These are phyloP conservation scores for Cirrhinus mrigala DNA, from an alignment of 2,797 vertebrate species.

Conservation along the genomic window DNA sequence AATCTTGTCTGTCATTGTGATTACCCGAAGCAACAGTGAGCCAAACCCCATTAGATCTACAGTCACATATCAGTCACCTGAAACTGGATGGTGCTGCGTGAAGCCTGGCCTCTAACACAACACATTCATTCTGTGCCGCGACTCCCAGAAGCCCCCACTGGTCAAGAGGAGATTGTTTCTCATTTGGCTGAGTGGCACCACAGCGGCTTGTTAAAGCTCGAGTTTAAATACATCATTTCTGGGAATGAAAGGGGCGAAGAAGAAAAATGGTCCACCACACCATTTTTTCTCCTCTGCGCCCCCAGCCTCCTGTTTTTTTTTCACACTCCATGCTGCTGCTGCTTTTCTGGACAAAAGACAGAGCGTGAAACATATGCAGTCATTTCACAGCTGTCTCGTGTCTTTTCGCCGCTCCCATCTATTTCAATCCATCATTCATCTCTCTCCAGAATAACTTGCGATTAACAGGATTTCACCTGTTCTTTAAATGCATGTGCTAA, in stretches of 20 bases:
- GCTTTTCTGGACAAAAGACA: constrained; percentile 44
- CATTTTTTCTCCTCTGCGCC: neutral
- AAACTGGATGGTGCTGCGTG: constrained; percentile 28
- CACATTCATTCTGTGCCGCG: constrained; percentile 16
- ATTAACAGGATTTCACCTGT: constrained; percentile 14
- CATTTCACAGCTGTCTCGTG: constrained; percentile 51
- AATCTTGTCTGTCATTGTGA: neutral
- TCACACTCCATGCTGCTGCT: constrained; percentile 38
- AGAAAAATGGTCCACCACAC: constrained; percentile 48
- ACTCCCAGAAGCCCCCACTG: constrained; percentile 33
- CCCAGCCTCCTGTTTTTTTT: constrained; percentile 12
- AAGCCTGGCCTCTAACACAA: neutral
- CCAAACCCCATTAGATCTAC: constrained; percentile 1
- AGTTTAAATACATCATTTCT: constrained; percentile 56
- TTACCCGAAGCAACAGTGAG: neutral
- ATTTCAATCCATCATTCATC: constrained; percentile 44
- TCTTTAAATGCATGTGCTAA: neutral
- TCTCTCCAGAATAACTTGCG: neutral
- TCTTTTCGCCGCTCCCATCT: constrained; percentile 21
- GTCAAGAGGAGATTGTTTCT: constrained; percentile 51
- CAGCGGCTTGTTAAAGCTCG: constrained; percentile 42
- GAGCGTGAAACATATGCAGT: constrained; percentile 57
- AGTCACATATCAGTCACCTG: constrained; percentile 40
- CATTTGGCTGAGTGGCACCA: constrained; percentile 51
- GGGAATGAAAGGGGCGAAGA: constrained; percentile 50